Percentiles rank a stretch among this genome's conserved stretches.
Evolutionary conservation across 2,113 vertebrate genomes (phyloP).

Genomic region (Myotis brandtii): DNA sequence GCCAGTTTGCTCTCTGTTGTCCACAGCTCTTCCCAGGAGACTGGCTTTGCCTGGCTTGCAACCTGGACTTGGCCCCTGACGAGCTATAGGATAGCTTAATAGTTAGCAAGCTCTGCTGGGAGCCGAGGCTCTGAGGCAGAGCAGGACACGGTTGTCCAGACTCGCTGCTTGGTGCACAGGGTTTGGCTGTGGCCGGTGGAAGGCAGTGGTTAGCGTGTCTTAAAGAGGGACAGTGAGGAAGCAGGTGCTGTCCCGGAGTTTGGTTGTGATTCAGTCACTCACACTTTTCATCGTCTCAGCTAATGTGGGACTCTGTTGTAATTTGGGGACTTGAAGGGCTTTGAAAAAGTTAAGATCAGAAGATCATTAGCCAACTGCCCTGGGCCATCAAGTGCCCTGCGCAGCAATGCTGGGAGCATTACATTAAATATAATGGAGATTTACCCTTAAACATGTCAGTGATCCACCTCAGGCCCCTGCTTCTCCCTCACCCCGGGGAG

Average conservation of each 20-base stretch:
- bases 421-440: not conserved
- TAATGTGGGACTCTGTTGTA: not conserved
- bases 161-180: constrained; percentile 34
- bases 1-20: constrained; percentile 19
- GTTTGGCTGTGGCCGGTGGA: constrained; percentile 23
- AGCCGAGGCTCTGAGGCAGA: constrained; percentile 54
- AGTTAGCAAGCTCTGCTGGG: constrained; percentile 11
- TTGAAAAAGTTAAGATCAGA: not conserved
- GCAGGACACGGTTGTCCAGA: constrained; percentile 38
- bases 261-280: constrained; percentile 19
- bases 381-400: not conserved
- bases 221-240: constrained; percentile 7
- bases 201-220: constrained; percentile 24
- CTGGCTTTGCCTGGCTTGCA: not conserved
- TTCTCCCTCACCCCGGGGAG: not conserved
- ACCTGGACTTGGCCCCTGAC: not conserved
- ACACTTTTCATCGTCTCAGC: not conserved
- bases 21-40: constrained; percentile 21
- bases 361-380: not conserved
- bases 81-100: constrained; percentile 47
- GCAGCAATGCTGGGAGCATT: not conserved
- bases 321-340: not conserved
- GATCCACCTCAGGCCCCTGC: not conserved
- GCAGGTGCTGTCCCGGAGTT: not conserved
- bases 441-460: not conserved